Evolutionary conservation across 2,113 vertebrate genomes (phyloP), one percentile per base, ranked within the genome.

Genomic region (Martes martes): DNA sequence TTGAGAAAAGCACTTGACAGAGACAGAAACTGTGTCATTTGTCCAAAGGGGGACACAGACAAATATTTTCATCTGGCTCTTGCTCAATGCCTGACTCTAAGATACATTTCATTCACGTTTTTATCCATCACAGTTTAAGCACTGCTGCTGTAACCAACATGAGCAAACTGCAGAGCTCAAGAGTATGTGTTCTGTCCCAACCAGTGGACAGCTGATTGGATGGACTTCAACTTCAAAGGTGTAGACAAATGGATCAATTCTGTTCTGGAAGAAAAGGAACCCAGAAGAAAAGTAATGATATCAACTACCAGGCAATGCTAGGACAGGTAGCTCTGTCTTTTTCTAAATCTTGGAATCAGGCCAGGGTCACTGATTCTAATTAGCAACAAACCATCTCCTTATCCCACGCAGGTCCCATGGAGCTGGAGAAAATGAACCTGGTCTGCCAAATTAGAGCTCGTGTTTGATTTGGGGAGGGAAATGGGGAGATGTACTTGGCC

Each of bases 1-100:
- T 88, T 94, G 90, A 88, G 94, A 96, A 95, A 97, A 93, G 65
- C 92, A 42, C 80, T 92, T 98, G 98, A 87, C 94, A 97, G 90
- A 89, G 74, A 98, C 88, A 95, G 97, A 98, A 97, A 91, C 65
- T 92, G 84, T 81, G 91, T 91, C 94, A 91, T 91, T 89, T 96
- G 82, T 97, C 89, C 93, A 87, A 92, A 96, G 91, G 78, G 52
- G 93, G 78, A 92, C 76, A 61, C 91, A 94, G 91, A 92, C 52
- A 97, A 96, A 96, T 97, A 96, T 91, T 98, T 97, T 95, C 94
- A 79, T 87, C 78, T 89, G 85, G 61, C 61, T 92, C 21, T 59
- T 86, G 67, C 91, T 97, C 67, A 93, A 1, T 67, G 39, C 21
- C 78, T 95, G 63, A 80, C 61, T 96, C 79, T 19, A 76, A 97